Percentiles rank a stretch among this genome's conserved stretches.
These are phyloP conservation scores for Protaetia brevitarsis DNA, from an alignment of 1,140 invertebrate species.

Conservation along the genomic window DNA sequence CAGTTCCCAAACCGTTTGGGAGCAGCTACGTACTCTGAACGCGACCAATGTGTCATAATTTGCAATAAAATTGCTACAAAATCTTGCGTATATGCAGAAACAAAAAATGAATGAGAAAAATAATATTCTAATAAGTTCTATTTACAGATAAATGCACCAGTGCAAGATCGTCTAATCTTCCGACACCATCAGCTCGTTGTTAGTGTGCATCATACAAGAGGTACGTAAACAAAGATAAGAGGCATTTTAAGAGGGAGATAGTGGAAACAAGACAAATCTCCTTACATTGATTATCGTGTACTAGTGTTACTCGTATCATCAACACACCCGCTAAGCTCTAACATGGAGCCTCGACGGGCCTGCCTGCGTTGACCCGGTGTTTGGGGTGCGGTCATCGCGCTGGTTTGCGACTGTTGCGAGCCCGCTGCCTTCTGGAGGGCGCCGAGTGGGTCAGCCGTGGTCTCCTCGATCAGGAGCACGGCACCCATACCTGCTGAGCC, in stretches of 20 bases:
- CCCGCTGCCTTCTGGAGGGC: slow-evolving; percentile 49
- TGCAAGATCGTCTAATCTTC: neutral
- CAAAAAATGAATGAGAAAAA: neutral
- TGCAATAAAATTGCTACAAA: neutral
- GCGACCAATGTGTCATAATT: neutral
- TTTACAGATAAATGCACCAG: no score
- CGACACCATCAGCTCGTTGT: slow-evolving; percentile 6
- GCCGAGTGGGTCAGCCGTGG: slow-evolving; percentile 55
- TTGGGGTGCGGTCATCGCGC: slow-evolving; percentile 43
- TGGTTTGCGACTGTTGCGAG: neutral
- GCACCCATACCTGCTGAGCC: slow-evolving; percentile 47
- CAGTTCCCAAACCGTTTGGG: no score
- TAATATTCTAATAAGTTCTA: no score
- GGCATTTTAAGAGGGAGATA: neutral
- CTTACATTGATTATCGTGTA: slow-evolving; percentile 43
- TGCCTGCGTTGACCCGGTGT: slow-evolving; percentile 59
- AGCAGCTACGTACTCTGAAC: no score
- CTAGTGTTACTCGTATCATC: slow-evolving; percentile 38
- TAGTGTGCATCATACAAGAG: slow-evolving; percentile 22
- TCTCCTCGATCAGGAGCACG: slow-evolving; percentile 56
- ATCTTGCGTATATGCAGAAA: neutral
- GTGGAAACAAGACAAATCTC: slow-evolving; percentile 35
- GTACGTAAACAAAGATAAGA: neutral
- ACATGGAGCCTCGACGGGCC: slow-evolving; percentile 63
- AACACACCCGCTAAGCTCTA: slow-evolving; percentile 66